Evolutionary conservation across 2,888 invertebrate species (phyloP).

Genomic region (Sinopyrophorus schimmeli): DNA sequence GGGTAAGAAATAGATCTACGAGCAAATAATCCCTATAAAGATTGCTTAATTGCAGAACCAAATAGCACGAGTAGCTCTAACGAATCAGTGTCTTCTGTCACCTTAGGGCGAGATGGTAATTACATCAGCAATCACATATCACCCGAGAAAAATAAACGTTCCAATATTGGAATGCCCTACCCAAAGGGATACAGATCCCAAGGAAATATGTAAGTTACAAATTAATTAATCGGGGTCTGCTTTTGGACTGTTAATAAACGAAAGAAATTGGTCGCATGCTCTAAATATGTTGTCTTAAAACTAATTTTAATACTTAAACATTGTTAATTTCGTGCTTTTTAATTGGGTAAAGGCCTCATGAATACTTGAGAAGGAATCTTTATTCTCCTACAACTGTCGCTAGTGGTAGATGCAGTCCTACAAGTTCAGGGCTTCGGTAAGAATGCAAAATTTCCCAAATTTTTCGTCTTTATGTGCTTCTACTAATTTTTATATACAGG

Average conservation of each 20-base stretch:
- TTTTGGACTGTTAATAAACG: not conserved
- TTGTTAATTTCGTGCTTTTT: conserved; percentile 20
- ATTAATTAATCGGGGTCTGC: not conserved
- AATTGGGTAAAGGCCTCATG: conserved; percentile 30
- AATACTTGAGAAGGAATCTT: conserved; percentile 46
- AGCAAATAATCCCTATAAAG: no score
- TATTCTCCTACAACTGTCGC: conserved; percentile 48
- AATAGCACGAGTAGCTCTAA: conserved; percentile 77
- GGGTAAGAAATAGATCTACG: conserved; percentile 40
- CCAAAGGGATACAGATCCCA: conserved; percentile 57
- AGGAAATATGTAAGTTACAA: conserved; percentile 56
- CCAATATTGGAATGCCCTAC: conserved; percentile 55
- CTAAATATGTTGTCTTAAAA: not conserved
- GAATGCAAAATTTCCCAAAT: no score
- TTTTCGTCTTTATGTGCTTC: no score
- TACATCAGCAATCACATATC: conserved; percentile 45
- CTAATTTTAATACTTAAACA: not conserved
- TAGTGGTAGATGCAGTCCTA: conserved; percentile 51
- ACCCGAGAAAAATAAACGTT: conserved; percentile 64
- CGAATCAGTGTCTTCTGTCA: conserved; percentile 78
- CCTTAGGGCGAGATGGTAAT: conserved; percentile 60
- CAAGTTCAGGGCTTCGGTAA: conserved; percentile 43
- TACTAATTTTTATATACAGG: no score
- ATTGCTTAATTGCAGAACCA: conserved; percentile 41
- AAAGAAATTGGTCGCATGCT: not conserved